A percentile compares a stretch with the other conserved stretches of the same genome.
These are phyloP conservation scores for Lucilia sericata DNA, from an alignment of 1,140 invertebrate species.

Conservation along the genomic window DNA sequence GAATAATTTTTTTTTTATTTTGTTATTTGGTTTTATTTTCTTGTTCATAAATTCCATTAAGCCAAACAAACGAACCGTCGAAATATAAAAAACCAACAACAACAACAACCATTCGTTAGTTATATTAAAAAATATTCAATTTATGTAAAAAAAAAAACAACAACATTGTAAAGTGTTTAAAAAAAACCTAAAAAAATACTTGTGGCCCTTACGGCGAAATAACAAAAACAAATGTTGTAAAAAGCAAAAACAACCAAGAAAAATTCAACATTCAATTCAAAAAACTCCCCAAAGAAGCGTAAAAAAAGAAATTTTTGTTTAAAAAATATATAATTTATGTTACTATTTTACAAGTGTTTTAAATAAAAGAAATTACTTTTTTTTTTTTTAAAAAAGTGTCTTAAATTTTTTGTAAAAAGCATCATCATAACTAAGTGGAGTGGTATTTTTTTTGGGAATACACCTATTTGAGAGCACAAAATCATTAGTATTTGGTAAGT, in stretches of 20 bases:
- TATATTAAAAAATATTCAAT: background rate
- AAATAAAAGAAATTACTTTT: background rate
- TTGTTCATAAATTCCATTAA: slow-evolving; percentile 24
- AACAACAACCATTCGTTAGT: background rate
- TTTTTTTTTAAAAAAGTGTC: background rate
- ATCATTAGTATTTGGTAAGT: no score
- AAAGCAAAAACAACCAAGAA: no score
- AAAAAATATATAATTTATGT: background rate
- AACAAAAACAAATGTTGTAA: background rate
- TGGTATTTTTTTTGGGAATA: no score
- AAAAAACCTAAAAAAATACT: background rate
- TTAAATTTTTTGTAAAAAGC: background rate
- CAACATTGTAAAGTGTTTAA: slow-evolving; percentile 5
- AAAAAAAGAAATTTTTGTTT: slow-evolving; percentile 4
- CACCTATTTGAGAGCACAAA: no score
- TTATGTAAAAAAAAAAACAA: slow-evolving; percentile 6
- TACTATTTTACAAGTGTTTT: background rate
- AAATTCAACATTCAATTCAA: background rate
- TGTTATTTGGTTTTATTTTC: background rate
- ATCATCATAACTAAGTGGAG: no score
- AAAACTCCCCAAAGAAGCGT: background rate
- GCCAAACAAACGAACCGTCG: background rate
- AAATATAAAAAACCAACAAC: background rate
- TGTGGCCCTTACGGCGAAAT: background rate
- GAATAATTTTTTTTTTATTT: background rate